phyloP scores from a whole-genome alignment of 2,113 vertebrate genomes.

The Clarias gariepinus region DNA sequence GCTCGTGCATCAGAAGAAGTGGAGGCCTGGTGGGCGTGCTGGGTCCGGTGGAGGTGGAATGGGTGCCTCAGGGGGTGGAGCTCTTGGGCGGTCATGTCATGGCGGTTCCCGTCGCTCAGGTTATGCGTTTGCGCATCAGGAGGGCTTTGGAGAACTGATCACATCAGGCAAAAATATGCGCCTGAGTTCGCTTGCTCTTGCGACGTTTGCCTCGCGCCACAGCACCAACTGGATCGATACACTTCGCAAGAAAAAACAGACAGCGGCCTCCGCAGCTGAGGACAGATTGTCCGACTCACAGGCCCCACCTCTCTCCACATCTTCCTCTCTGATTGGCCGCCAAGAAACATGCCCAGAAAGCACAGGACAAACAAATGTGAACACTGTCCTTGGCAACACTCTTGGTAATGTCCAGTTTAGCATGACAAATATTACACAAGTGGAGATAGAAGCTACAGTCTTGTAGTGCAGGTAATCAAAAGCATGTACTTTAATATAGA shows the following conservation, averaged over 20 bases:
- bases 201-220: slow-evolving; percentile 79
- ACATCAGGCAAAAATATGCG: slow-evolving; percentile 95
- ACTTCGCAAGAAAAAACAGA: slow-evolving; percentile 83
- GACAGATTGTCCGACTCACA: slow-evolving; percentile 56
- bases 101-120: slow-evolving; percentile 80
- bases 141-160: slow-evolving; percentile 93
- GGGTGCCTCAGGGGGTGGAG: slow-evolving; percentile 68
- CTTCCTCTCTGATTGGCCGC: slow-evolving; percentile 65
- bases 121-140: slow-evolving; percentile 93
- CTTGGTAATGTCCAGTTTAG: slow-evolving; percentile 26
- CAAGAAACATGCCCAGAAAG: slow-evolving; percentile 65
- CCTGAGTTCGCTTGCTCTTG: slow-evolving; percentile 83
- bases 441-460: slow-evolving; percentile 63
- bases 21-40: slow-evolving; percentile 75
- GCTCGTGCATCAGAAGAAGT: slow-evolving; percentile 84
- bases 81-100: slow-evolving; percentile 72
- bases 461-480: slow-evolving; percentile 66
- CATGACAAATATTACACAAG: slow-evolving; percentile 46
- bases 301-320: slow-evolving; percentile 65
- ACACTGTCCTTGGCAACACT: slow-evolving; percentile 32
- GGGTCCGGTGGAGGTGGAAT: slow-evolving; percentile 61
- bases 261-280: slow-evolving; percentile 39
- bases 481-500: background rate
- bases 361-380: slow-evolving; percentile 31
- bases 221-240: slow-evolving; percentile 89